Base-by-base conservation (phyloP, 2,888 invertebrate species). In the Leptinotarsa tumamoca region DNA sequence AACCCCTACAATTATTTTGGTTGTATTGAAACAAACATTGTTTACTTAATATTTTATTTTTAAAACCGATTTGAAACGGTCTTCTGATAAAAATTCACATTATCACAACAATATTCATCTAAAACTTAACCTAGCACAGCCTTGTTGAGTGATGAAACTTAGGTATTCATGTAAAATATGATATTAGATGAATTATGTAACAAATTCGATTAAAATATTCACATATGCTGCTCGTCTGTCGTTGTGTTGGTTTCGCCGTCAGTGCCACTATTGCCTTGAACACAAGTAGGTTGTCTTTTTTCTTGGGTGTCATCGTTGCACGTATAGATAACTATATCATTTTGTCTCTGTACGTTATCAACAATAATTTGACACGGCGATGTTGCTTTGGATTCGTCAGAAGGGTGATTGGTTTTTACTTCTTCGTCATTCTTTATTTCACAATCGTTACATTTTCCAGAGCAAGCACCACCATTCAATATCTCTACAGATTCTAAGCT, bases 401-500 rank as follows among this genome's bases (percentile, higher is more conserved):
- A 33, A 21, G 58, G 4, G 0, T 63, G 17, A 27, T 27, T 17
- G 15, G 27, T 63, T 63, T 3, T 63, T 33, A 10, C 7, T 63
- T n/a, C 63, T 27, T 15, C 18, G 63, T 63, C 17, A n/a, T 27
- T 63, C n/a, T 27, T 17, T 63, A 17, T 14, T 33, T n/a, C 17
- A 61, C 33, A 17, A 33, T 63, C 63, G 15, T 63, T 33, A 43
- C 63, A 33, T 43, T n/a, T 63, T 63, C 18, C 43, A 43, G 63
- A 18, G n/a, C 63, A n/a, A n/a, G n/a, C 52, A 2, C 81, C 79
- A 14, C 78, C 73, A 50, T 80, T 78, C 14, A 81, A 63, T 27
- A 79, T 79, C 66, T 73, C 77, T 3, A 83, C 76, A 15, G 81
- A 79, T 71, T 80, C 80, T 21, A 83, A 63, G 15, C 79, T 78